phyloP scores from a whole-genome alignment of 2,113 vertebrate genomes.

The Struthio camelus region DNA sequence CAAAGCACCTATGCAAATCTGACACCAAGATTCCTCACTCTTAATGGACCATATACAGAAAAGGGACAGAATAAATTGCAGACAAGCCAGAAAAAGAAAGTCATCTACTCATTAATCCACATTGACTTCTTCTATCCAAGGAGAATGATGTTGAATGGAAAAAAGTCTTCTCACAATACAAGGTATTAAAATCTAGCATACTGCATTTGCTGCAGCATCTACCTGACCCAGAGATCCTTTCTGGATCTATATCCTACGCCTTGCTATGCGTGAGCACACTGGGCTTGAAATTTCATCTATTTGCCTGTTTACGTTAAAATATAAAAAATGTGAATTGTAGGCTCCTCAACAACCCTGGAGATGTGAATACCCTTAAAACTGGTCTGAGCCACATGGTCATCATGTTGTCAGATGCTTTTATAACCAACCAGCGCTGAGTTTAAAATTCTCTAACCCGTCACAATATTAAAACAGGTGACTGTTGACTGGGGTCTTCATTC shows the following conservation, averaged over 20 bases:
- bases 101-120: not conserved
- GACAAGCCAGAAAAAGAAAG: not conserved
- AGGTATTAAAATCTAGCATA: not conserved
- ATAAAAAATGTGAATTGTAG: not conserved
- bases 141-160: not conserved
- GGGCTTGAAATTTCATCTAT: not conserved
- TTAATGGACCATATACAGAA: not conserved
- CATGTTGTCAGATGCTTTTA: not conserved
- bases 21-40: not conserved
- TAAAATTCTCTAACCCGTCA: not conserved
- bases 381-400: not conserved
- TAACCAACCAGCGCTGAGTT: not conserved
- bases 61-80: not conserved
- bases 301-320: not conserved
- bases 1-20: not conserved
- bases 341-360: not conserved
- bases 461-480: not conserved
- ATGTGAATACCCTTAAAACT: not conserved
- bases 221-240: not conserved
- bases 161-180: not conserved
- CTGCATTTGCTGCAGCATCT: not conserved
- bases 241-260: not conserved
- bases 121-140: not conserved
- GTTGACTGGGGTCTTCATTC: not conserved
- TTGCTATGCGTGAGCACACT: not conserved